phyloP scores from a whole-genome alignment of 2,113 vertebrate genomes.

The Azemiops feae region DNA sequence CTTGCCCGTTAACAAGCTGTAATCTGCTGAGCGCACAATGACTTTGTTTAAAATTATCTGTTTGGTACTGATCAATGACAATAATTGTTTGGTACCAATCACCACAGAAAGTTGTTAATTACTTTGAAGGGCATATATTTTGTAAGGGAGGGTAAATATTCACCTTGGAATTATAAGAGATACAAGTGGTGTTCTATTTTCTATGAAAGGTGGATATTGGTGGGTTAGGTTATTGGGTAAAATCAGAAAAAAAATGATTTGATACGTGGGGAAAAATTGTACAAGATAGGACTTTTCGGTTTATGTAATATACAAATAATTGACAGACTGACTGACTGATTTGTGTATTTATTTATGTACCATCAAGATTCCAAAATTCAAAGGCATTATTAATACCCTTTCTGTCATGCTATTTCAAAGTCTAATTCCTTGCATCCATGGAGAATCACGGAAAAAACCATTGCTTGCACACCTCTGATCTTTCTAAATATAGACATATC shows the following conservation, averaged over 20 bases:
- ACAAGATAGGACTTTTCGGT: not conserved
- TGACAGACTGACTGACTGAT: not conserved
- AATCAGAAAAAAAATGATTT: not conserved
- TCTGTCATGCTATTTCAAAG: not conserved
- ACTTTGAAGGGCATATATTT: constrained; percentile 87
- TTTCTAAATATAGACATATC: not conserved
- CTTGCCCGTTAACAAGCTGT: constrained; percentile 82
- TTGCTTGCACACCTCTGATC: not conserved
- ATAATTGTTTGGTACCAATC: constrained; percentile 95
- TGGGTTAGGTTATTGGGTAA: not conserved
- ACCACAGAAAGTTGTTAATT: constrained; percentile 93
- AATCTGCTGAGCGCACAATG: constrained; percentile 91
- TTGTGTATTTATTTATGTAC: not conserved
- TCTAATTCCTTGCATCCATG: not conserved
- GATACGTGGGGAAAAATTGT: not conserved
- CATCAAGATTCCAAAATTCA: not conserved
- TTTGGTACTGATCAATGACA: constrained; percentile 96
- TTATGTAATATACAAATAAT: not conserved
- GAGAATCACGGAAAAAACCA: not conserved
- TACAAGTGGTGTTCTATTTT: not conserved
- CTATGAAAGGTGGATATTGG: not conserved
- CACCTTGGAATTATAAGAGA: constrained; percentile 62
- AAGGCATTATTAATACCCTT: not conserved
- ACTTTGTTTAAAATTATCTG: constrained; percentile 99
- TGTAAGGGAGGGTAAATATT: constrained; percentile 50